Percentiles rank a stretch among this genome's conserved stretches.
Evolutionary conservation across 2,888 invertebrate species (phyloP).

Genomic region (Apotomis capreana): DNA sequence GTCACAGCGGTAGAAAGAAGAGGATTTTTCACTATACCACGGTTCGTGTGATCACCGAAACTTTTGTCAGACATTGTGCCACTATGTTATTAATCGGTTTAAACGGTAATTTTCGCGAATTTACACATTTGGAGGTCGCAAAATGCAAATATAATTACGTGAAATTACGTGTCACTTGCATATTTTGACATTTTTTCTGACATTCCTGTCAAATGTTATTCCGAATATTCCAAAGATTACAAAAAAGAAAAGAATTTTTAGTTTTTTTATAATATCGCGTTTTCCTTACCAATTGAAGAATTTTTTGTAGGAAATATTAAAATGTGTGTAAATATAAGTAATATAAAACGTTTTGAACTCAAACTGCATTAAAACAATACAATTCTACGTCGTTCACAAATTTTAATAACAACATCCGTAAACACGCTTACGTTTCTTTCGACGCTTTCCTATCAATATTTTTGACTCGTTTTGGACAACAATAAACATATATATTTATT

Average conservation of each 20-base stretch:
- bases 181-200: conserved; percentile 68
- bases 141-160: conserved; percentile 77
- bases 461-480: too few species aligned
- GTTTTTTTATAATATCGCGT: conserved; percentile 1
- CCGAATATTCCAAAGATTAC: conserved; percentile 2
- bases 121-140: conserved; percentile 81
- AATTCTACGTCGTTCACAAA: too few species aligned
- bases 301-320: neutral
- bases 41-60: conserved; percentile 74
- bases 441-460: neutral
- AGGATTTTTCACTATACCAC: conserved; percentile 84
- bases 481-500: too few species aligned
- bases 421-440: conserved; percentile 6
- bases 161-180: conserved; percentile 81
- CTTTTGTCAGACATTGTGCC: conserved; percentile 76
- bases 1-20: conserved; percentile 89
- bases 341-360: neutral
- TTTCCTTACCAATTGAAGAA: too few species aligned
- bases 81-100: conserved; percentile 59
- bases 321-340: neutral
- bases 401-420: conserved; percentile 1
- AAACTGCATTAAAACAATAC: neutral
- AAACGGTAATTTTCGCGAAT: conserved; percentile 70
- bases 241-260: conserved; percentile 7
- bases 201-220: conserved; percentile 41